These are phyloP conservation scores for Scaptomyza flava DNA, from an alignment of 2,888 invertebrate species.

Conservation along the genomic window DNA sequence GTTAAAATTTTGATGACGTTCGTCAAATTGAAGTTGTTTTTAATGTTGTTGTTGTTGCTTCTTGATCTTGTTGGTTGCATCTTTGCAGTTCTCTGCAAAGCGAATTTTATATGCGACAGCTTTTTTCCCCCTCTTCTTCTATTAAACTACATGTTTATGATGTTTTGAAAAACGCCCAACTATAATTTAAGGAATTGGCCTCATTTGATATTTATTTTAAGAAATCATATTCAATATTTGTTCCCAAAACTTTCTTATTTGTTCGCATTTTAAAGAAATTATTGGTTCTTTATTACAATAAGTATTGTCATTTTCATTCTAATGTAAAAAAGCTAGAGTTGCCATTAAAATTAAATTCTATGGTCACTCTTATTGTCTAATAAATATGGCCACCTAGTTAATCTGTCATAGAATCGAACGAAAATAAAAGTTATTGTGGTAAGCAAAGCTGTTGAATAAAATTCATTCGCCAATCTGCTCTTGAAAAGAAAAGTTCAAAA, in stretches of 20 bases:
- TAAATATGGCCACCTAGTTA: neutral
- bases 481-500: neutral
- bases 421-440: neutral
- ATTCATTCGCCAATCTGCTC: slow-evolving; percentile 5
- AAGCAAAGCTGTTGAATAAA: neutral
- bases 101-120: slow-evolving; percentile 37
- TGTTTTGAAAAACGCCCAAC: slow-evolving; percentile 9
- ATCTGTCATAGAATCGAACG: neutral
- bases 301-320: neutral
- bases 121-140: slow-evolving; percentile 4
- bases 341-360: neutral
- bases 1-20: slow-evolving; percentile 82
- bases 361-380: neutral
- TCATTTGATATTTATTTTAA: slow-evolving; percentile 24
- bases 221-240: neutral
- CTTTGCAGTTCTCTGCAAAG: slow-evolving; percentile 25
- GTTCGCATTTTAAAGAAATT: no score
- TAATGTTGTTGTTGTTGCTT: slow-evolving; percentile 18
- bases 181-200: slow-evolving; percentile 30
- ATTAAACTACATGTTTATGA: slow-evolving; percentile 69
- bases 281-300: no score
- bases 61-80: slow-evolving; percentile 7
- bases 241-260: no score
- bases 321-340: neutral
- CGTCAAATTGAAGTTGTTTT: slow-evolving; percentile 73